Evolutionary conservation across 2,797 vertebrate genomes (phyloP), one percentile per base, ranked within the genome.

Genomic region (Poecilia velifera): DNA sequence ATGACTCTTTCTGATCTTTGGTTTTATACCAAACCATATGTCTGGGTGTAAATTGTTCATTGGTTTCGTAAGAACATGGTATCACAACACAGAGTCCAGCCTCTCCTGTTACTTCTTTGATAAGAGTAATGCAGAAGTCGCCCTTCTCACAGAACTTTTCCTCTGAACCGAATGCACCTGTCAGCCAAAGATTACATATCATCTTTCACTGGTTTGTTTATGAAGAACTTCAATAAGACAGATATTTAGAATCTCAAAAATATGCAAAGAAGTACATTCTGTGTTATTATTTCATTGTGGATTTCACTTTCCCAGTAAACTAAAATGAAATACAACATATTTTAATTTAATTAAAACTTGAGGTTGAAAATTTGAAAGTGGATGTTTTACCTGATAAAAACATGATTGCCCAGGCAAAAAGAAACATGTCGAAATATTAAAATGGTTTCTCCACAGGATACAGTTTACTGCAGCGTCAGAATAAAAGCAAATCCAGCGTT

Each of bases 31-130:
- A 92, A 68, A 84, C 6, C 3, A 85, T 0, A 78, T 36, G 0
- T 43, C 22, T 0, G 5, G 72, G 0, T 13, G 0, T 74, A 45
- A 91, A 84, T 0, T 0, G 0, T 7, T 0, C 0, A 14, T 0
- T 0, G 2, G 68, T 55, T 0, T 10, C 78, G 74, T 25, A 90
- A 49, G 74, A 87, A 51, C 91, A 91, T 0, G 82, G 86, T 12
- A 93, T 82, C 70, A 87, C 83, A 53, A 78, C 79, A 82, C 81
- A 84, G 76, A 91, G 90, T 46, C 89, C 89, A 74, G 45, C 82
- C 34, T 90, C 86, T 34, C 86, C 81, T 31, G 18, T 85, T 46
- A 89, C 25, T 68, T 10, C 55, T 22, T 74, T 31, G 70, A 0
- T 45, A 0, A 89, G 28, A 36, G 51, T 74, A 75, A 82, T 41